Conservation (phyloP, 2,113 vertebrate species). For the Trichomycterus rosablanca region DNA sequence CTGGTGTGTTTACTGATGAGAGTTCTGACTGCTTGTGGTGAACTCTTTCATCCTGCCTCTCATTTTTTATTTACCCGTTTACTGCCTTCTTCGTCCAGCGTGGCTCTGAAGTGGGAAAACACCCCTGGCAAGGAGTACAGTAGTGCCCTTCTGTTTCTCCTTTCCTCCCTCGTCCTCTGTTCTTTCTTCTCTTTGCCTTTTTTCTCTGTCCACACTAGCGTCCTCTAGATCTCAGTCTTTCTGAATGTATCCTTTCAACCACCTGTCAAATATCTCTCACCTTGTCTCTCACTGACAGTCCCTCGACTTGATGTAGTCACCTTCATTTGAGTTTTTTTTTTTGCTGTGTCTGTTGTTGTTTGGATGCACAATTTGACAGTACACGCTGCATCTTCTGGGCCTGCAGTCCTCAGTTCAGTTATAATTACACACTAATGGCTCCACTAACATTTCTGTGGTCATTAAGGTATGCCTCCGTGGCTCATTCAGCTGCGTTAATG, state of each 20-base stretch:
- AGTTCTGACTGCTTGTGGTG: slow-evolving; percentile 54
- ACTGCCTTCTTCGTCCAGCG: slow-evolving; percentile 60
- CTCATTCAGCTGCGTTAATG: slow-evolving; percentile 12
- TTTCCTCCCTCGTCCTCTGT: slow-evolving; percentile 23
- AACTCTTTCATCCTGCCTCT: slow-evolving; percentile 63
- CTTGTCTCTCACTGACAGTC: slow-evolving; percentile 18
- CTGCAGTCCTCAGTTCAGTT: slow-evolving; percentile 1
- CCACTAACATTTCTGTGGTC: slow-evolving; percentile 22
- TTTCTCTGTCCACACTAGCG: slow-evolving; percentile 24
- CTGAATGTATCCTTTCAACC: slow-evolving; percentile 27
- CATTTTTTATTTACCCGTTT: slow-evolving; percentile 68
- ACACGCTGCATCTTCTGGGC: background rate
- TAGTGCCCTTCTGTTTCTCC: slow-evolving; percentile 24
- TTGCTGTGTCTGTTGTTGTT: slow-evolving; percentile 5
- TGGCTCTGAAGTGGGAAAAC: slow-evolving; percentile 60
- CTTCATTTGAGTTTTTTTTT: slow-evolving; percentile 8
- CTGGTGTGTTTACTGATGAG: slow-evolving; percentile 42
- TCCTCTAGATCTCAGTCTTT: slow-evolving; percentile 12
- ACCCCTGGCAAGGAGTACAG: slow-evolving; percentile 56
- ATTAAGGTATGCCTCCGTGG: background rate
- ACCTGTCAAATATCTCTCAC: slow-evolving; percentile 15
- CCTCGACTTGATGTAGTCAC: slow-evolving; percentile 12
- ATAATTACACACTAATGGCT: slow-evolving; percentile 17
- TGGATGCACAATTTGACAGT: background rate
- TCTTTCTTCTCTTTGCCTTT: slow-evolving; percentile 19